Base-by-base conservation (phyloP, 2,113 vertebrate species). In the Phycodurus eques region DNA sequence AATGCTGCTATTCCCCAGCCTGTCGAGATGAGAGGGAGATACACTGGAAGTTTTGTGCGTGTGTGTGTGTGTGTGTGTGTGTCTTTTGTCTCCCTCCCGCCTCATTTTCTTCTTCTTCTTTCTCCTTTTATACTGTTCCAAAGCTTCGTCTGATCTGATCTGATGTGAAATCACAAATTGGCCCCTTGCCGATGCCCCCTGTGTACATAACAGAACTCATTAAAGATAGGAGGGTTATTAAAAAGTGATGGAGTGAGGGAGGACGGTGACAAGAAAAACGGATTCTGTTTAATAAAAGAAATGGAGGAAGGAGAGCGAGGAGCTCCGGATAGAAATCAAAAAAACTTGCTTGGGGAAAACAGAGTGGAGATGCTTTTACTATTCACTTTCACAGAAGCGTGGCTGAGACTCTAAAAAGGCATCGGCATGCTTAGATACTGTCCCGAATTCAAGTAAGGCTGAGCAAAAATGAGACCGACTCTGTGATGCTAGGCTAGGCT, bases 161-260 rank as follows among this genome's bases (percentile, higher is more conserved):
- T 87, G 83, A 88, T 83, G 88, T 86, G 87, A 87, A 90, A 90
- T 88, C 90, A 85, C 85, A 92, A 91, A 90, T 91, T 93, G 91
- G 89, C 87, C 90, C 89, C 87, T 85, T 44, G 87, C 78, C 74
- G 82, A 82, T 81, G 82, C 87, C 85, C 88, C 88, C 85, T 87
- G 88, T 91, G 89, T 91, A 90, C 88, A 90, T 91, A 91, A 87
- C 85, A 87, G 84, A 84, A 86, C 90, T 93, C 89, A 91, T 92
- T 92, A 92, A 92, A 91, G 88, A 86, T 72, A 83, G 86, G 73
- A 85, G 78, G 81, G 87, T 89, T 91, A 91, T 92, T 90, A 90
- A 92, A 92, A 93, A 89, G 88, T 90, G 89, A 92, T 92, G 88
- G 84, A 88, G 83, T 57, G 53, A 84, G 73, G 81, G 85, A 89